Conservation (phyloP, 1,140 invertebrate genomes). For the Euschistus heros region DNA sequence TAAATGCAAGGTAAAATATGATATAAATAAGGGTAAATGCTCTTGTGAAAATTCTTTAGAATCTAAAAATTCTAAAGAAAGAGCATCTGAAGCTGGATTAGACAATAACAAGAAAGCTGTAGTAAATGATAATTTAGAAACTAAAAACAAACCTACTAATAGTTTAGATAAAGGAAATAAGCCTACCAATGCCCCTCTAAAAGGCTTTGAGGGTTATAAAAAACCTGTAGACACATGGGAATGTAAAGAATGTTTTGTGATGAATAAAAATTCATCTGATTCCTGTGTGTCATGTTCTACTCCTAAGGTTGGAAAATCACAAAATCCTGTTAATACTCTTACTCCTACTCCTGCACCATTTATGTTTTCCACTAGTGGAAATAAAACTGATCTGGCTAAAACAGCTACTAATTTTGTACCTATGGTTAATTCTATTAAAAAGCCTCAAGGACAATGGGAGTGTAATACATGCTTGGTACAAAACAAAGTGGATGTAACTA, state of each 20-base stretch:
- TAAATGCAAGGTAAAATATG: conserved; percentile 47
- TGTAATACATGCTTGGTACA: conserved; percentile 48
- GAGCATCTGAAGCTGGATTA: not conserved
- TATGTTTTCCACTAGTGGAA: too few relatives aligned
- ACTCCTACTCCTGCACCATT: not conserved
- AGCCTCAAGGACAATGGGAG: conserved; percentile 43
- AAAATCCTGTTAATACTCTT: not conserved
- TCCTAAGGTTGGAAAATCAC: conserved; percentile 3
- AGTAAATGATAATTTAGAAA: too few relatives aligned
- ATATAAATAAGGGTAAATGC: conserved; percentile 40
- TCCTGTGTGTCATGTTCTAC: conserved; percentile 20
- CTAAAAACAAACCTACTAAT: not conserved
- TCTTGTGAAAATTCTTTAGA: conserved; percentile 16
- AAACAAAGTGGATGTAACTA: conserved; percentile 41
- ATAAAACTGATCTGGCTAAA: too few relatives aligned
- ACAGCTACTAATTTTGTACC: not conserved
- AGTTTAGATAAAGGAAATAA: not conserved
- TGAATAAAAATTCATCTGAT: conserved; percentile 20
- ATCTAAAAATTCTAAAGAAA: conserved; percentile 1
- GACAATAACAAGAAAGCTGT: too few relatives aligned
- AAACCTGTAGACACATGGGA: conserved; percentile 22
- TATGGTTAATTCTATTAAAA: conserved; percentile 33
- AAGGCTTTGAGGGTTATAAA: conserved; percentile 19
- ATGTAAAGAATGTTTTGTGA: conserved; percentile 23
- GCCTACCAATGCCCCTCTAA: not conserved